Evolutionary conservation across 2,888 invertebrate species (phyloP).

Genomic region (Deroplatys truncata): DNA sequence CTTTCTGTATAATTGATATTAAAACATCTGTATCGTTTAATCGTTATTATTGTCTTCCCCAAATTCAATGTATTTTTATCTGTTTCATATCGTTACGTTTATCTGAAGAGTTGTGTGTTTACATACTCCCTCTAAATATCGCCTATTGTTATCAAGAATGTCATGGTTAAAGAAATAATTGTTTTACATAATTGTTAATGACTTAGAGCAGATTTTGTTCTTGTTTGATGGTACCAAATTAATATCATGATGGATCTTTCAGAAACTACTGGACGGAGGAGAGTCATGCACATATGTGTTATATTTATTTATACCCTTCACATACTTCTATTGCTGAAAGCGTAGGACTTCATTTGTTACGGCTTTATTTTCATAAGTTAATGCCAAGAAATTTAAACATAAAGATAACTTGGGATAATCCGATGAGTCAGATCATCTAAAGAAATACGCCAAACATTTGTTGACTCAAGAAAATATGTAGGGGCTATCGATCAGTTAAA

Average conservation of each 20-base stretch:
- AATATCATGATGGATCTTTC: background rate
- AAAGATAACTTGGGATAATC: too few species aligned
- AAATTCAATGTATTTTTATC: background rate
- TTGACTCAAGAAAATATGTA: too few species aligned
- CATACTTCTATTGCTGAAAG: too few species aligned
- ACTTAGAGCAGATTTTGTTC: background rate
- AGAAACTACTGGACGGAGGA: background rate
- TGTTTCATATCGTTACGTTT: background rate
- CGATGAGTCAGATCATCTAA: too few species aligned
- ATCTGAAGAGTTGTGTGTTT: background rate
- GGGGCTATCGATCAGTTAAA: too few species aligned
- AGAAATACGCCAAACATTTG: too few species aligned
- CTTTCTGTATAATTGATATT: background rate
- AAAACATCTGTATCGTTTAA: background rate
- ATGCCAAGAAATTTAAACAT: too few species aligned
- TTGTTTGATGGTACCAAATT: background rate
- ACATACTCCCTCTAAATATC: background rate
- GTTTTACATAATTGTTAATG: background rate
- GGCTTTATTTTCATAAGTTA: too few species aligned
- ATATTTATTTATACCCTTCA: too few species aligned
- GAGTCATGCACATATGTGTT: too few species aligned
- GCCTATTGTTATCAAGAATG: background rate
- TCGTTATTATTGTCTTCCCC: background rate
- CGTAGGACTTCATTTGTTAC: too few species aligned
- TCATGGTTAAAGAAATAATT: background rate